Conservation (phyloP, 1,140 invertebrate species). For the Plutomurus gul region DNA sequence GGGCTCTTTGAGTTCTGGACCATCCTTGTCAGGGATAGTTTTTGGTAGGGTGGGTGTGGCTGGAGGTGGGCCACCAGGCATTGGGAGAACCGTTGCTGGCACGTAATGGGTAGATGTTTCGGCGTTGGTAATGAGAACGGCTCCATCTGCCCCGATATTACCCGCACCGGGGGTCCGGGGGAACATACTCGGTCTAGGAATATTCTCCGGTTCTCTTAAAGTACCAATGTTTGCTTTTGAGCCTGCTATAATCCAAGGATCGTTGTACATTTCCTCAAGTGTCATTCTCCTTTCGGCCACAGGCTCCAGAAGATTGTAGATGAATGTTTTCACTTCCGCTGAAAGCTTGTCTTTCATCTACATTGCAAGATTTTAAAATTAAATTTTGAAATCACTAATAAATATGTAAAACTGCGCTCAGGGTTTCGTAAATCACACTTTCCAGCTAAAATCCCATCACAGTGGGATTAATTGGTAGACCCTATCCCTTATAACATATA, state of each 20-base stretch:
- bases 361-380: background rate
- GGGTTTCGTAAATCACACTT: too few relatives aligned
- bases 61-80: background rate
- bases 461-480: too few relatives aligned
- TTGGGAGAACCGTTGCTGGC: background rate
- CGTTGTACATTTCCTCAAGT: constrained; percentile 39
- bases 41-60: background rate
- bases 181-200: background rate
- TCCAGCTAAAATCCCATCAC: too few relatives aligned
- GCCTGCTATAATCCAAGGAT: constrained; percentile 41
- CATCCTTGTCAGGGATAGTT: background rate
- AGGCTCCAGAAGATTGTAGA: constrained; percentile 47
- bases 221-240: background rate
- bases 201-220: background rate
- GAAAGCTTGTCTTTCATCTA: constrained; percentile 45
- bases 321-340: constrained; percentile 42
- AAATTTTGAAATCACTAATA: background rate
- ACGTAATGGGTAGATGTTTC: background rate
- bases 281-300: constrained; percentile 20
- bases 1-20: too few relatives aligned
- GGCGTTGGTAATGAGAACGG: background rate
- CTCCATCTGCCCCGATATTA: background rate
- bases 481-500: too few relatives aligned
- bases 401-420: too few relatives aligned
- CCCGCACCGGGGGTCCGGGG: background rate